A percentile compares a stretch with the other conserved stretches of the same genome.
phyloP scores from a whole-genome alignment of 2,888 invertebrate genomes.

The Empis livida region DNA sequence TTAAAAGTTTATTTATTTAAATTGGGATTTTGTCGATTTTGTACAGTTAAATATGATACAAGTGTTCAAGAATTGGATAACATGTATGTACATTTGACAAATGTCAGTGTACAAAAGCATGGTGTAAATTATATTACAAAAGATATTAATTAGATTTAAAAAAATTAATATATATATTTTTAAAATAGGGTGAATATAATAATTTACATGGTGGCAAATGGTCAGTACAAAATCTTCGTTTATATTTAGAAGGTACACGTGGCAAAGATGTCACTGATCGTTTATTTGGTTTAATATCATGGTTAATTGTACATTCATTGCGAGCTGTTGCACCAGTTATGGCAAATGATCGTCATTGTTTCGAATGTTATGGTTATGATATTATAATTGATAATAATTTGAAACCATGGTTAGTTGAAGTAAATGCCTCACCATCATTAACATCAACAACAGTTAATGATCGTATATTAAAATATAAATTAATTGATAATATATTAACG shows the following conservation, averaged over 20 bases:
- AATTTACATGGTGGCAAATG: conserved; percentile 88
- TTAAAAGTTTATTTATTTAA: conserved; percentile 86
- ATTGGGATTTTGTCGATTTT: conserved; percentile 90
- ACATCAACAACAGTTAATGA: conserved; percentile 92
- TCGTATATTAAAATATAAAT: conserved; percentile 82
- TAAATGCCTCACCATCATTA: conserved; percentile 89
- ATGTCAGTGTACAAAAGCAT: conserved; percentile 96
- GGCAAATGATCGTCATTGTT: conserved; percentile 74
- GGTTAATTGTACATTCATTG: conserved; percentile 84
- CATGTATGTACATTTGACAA: conserved; percentile 90
- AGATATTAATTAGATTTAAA: background rate
- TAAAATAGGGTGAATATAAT: conserved; percentile 73
- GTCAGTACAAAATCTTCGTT: conserved; percentile 77
- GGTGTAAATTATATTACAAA: conserved; percentile 52
- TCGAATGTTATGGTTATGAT: conserved; percentile 76
- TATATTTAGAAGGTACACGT: conserved; percentile 81
- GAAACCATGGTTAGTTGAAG: conserved; percentile 89
- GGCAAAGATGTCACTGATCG: conserved; percentile 81
- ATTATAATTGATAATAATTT: conserved; percentile 89
- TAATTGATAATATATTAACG: conserved; percentile 85
- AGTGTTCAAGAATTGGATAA: conserved; percentile 78
- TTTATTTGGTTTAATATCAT: conserved; percentile 76
- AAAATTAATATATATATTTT: background rate
- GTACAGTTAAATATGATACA: conserved; percentile 88
- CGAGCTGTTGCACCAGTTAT: conserved; percentile 87